phyloP scores from a whole-genome alignment of 53 echinoderm and acorn worm genomes.

The Arbacia lixula region DNA sequence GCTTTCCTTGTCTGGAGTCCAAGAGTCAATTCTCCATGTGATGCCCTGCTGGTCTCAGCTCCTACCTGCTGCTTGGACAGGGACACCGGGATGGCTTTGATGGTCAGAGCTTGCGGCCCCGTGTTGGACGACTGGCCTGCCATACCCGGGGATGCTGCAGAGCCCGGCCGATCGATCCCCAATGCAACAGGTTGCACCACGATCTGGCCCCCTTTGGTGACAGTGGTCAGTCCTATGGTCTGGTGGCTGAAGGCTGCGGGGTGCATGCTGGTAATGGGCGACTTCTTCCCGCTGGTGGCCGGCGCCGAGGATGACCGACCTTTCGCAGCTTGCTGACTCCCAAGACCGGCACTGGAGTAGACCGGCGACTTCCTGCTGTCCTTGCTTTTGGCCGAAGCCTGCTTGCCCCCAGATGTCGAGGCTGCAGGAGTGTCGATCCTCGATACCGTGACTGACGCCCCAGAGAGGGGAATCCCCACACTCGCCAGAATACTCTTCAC shows the following conservation, averaged over 20 bases:
- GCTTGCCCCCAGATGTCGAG: neutral
- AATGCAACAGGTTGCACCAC: slow-evolving; percentile 40
- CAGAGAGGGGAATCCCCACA: slow-evolving; percentile 46
- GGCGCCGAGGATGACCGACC: slow-evolving; percentile 33
- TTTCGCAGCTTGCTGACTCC: slow-evolving; percentile 1
- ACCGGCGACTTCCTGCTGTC: slow-evolving; percentile 47
- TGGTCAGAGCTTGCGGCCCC: slow-evolving; percentile 6
- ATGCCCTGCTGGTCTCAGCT: neutral
- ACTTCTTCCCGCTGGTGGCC: slow-evolving; percentile 30
- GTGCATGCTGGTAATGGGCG: slow-evolving; percentile 41
- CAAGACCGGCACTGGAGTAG: slow-evolving; percentile 9
- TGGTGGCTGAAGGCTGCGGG: slow-evolving; percentile 39
- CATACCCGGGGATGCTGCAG: slow-evolving; percentile 25
- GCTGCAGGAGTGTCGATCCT: slow-evolving; percentile 22
- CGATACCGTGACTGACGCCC: slow-evolving; percentile 38
- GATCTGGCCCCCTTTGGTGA: slow-evolving; percentile 42
- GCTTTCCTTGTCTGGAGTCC: neutral
- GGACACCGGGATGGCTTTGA: slow-evolving; percentile 34
- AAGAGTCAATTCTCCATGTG: neutral
- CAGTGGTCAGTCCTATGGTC: slow-evolving; percentile 38
- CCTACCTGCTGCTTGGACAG: slow-evolving; percentile 17
- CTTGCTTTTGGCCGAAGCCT: slow-evolving; percentile 21
- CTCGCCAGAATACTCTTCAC: slow-evolving; percentile 68
- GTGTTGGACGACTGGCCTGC: neutral
- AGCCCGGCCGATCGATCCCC: slow-evolving; percentile 26